Conservation (phyloP, 2,113 vertebrate species). For the Sarotherodon lohbergeri region DNA sequence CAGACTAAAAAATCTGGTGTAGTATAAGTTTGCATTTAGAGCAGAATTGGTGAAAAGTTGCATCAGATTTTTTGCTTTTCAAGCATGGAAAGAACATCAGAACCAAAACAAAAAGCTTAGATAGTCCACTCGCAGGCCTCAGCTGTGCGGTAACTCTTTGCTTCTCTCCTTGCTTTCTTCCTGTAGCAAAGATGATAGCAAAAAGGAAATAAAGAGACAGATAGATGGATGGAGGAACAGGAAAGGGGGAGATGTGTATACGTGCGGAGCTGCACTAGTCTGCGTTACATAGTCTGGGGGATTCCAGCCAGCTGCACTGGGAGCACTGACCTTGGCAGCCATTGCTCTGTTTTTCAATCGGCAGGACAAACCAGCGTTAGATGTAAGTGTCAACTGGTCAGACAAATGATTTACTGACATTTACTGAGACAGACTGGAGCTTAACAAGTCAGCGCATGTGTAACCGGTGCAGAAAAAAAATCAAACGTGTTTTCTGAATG, state of each 20-base stretch:
- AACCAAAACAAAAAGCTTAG: not conserved
- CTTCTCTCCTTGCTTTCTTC: constrained; percentile 5
- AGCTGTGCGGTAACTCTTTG: constrained; percentile 6
- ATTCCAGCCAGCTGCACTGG: constrained; percentile 62
- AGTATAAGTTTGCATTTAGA: not conserved
- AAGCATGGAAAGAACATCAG: not conserved
- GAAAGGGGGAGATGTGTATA: constrained; percentile 54
- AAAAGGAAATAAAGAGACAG: constrained; percentile 10
- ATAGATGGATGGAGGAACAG: constrained; percentile 8
- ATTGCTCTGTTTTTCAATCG: constrained; percentile 40
- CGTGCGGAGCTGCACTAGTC: constrained; percentile 67
- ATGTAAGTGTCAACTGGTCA: constrained; percentile 26
- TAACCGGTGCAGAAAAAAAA: not conserved
- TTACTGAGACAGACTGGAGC: not conserved
- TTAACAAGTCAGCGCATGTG: not conserved
- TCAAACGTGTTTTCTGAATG: not conserved
- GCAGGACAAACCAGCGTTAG: constrained; percentile 51
- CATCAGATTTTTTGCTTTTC: not conserved
- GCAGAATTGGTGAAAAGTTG: not conserved
- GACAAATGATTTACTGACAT: constrained; percentile 14
- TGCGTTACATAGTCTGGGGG: constrained; percentile 46
- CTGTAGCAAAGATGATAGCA: constrained; percentile 20
- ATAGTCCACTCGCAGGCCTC: not conserved
- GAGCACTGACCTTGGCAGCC: constrained; percentile 68
- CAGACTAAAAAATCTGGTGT: not conserved